A percentile compares a stretch with the other conserved stretches of the same genome.
Conservation (phyloP, 2,888 invertebrate species). For the Pammene fasciana region DNA sequence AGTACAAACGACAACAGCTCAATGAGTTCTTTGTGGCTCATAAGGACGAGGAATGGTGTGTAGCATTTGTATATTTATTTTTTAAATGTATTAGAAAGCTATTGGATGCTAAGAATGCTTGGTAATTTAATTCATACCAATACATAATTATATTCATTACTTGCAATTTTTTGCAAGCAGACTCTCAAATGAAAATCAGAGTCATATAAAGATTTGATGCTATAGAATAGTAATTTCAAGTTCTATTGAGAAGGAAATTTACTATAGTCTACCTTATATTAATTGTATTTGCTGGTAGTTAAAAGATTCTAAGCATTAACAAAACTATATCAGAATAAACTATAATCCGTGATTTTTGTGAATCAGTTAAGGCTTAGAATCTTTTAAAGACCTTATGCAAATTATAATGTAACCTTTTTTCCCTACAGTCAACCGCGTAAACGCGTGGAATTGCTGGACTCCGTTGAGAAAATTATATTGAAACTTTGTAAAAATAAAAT, state of each 20-base stretch:
- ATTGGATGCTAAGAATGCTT: conserved; percentile 3
- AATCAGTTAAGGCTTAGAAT: conserved; percentile 71
- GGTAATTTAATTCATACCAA: conserved; percentile 30
- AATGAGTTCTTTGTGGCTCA: conserved; percentile 99
- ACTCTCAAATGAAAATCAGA: conserved; percentile 2
- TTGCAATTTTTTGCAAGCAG: neutral
- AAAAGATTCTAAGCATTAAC: conserved; percentile 75
- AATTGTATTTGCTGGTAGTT: conserved; percentile 69
- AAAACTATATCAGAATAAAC: conserved; percentile 12
- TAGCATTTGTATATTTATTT: conserved; percentile 45
- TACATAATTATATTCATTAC: neutral
- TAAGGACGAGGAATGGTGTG: conserved; percentile 99
- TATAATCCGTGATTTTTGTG: neutral
- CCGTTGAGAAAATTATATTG: conserved; percentile 73
- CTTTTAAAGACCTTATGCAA: conserved; percentile 73
- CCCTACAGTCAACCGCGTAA: conserved; percentile 83
- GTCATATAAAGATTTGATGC: neutral
- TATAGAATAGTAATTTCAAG: neutral
- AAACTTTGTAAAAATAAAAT: conserved; percentile 76
- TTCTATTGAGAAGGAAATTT: conserved; percentile 9
- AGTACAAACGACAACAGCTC: conserved; percentile 97
- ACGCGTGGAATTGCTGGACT: conserved; percentile 79
- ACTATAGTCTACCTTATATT: conserved; percentile 30
- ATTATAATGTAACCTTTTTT: conserved; percentile 81
- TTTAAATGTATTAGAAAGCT: conserved; percentile 28